These are phyloP conservation scores for Steinernema feltiae DNA, from an alignment of 1,140 invertebrate genomes.

Conservation along the genomic window DNA sequence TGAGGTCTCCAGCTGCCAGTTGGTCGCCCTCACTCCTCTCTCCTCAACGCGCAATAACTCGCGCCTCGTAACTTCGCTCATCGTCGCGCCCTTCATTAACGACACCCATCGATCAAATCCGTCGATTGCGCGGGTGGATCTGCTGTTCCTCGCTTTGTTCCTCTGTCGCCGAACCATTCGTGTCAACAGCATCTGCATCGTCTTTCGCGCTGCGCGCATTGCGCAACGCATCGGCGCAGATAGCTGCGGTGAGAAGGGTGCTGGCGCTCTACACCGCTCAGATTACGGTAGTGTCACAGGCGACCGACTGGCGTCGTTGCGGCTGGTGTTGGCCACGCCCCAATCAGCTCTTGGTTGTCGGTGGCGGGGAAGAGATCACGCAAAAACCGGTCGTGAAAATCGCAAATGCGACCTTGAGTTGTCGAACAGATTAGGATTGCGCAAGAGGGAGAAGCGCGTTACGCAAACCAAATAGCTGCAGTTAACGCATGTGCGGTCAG, in stretches of 20 bases:
- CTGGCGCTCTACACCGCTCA: background rate
- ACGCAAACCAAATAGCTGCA: background rate
- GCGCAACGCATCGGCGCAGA: background rate
- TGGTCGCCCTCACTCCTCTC: no score
- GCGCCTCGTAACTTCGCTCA: no score
- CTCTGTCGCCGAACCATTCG: background rate
- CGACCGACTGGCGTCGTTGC: no score
- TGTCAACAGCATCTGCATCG: background rate
- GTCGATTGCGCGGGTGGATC: background rate
- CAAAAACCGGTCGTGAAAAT: background rate
- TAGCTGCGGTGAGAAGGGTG: background rate
- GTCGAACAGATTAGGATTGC: background rate
- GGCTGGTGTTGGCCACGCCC: no score
- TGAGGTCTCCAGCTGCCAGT: no score
- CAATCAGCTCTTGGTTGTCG: background rate
- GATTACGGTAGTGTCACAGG: background rate
- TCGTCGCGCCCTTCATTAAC: background rate
- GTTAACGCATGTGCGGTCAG: background rate
- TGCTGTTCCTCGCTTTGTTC: background rate
- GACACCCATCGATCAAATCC: background rate
- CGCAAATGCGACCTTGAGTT: background rate
- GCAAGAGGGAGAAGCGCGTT: background rate
- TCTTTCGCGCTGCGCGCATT: background rate
- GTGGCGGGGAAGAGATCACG: background rate
- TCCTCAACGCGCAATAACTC: no score